A percentile compares a stretch with the other conserved stretches of the same genome.
Conservation (phyloP, 1,140 invertebrate genomes). For the Drosophila subpulchrella region DNA sequence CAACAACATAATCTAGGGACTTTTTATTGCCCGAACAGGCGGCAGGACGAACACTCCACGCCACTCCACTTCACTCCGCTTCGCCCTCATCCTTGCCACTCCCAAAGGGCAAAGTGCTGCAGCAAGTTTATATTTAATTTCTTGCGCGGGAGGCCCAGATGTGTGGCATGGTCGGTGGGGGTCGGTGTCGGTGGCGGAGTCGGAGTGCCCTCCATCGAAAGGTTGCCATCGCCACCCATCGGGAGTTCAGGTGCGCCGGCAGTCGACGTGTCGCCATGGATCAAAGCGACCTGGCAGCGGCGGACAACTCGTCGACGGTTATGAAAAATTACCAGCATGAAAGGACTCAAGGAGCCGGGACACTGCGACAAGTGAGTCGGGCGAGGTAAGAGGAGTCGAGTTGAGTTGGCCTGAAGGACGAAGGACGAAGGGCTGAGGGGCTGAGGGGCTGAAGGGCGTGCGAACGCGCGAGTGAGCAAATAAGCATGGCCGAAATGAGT, state of each 20-base stretch:
- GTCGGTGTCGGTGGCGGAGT: neutral
- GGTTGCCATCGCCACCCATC: neutral
- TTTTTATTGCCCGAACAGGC: conserved; percentile 67
- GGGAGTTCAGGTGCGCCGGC: conserved; percentile 55
- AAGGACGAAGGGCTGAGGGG: conserved; percentile 1
- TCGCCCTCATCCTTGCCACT: neutral
- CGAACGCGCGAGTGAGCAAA: conserved; percentile 46
- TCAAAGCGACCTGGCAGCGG: conserved; percentile 54
- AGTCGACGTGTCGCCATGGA: conserved; percentile 70
- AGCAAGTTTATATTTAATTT: conserved; percentile 80
- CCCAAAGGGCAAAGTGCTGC: conserved; percentile 56
- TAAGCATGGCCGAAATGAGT: conserved; percentile 58
- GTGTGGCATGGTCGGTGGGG: conserved; percentile 12
- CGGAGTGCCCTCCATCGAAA: neutral
- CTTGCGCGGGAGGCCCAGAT: conserved; percentile 55
- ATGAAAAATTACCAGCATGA: conserved; percentile 75
- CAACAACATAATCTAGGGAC: conserved; percentile 65
- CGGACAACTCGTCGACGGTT: conserved; percentile 61
- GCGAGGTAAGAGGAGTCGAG: conserved; percentile 15
- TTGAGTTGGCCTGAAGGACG: conserved; percentile 7
- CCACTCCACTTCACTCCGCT: neutral
- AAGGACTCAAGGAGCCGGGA: conserved; percentile 48
- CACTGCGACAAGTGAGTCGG: conserved; percentile 43
- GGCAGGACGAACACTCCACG: conserved; percentile 20
- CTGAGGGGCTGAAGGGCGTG: conserved; percentile 34